Evolutionary conservation across 2,113 vertebrate species (phyloP), one percentile per base, ranked within the genome.

Genomic region (Antechinus stuartii): DNA sequence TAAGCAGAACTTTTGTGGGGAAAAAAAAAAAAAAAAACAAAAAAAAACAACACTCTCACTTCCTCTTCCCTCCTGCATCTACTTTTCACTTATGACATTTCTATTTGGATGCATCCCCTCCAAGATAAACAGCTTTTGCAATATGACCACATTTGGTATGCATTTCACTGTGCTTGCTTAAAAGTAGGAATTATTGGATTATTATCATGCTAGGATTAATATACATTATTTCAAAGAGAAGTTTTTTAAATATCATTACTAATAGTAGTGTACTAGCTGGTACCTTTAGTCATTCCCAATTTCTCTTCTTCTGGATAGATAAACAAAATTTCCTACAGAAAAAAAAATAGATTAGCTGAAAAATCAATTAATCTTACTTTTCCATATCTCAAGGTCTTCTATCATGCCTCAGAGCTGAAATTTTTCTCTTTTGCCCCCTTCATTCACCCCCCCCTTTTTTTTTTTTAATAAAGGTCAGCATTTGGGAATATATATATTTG

Each of bases 71-170:
- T 61, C 9, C 14, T 46, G 10, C 26, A 49, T 49, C 35, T 2
- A 76, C 35, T 8, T 35, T 54, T 3, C n/a, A 22, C 42, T 42
- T 35, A n/a, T n/a, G 30, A 11, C 27, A n/a, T 19, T n/a, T 68
- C 61, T 68, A 30, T 68, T 35, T 30, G 26, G 27, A 50, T 89
- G 26, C 22, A 8, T 94, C 10, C 8, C 53, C 2, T 84, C 94
- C 27, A 92, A 95, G 25, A 92, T 89, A 35, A 96, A 19, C 11
- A 94, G n/a, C 76, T 68, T 95, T 96, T 94, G 84, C 8, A 93
- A 10, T 54, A 0, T 8, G 91, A 52, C 35, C 8, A 2, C 8
- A 4, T 42, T 90, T 2, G 27, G 57, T 90, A 0, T 3, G 1
- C 61, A 54, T 92, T 95, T 96, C 94, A 52, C 57, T 95, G 26